Evolutionary conservation across 1,140 invertebrate species (phyloP).

Genomic region (Vanessa tameamea): DNA sequence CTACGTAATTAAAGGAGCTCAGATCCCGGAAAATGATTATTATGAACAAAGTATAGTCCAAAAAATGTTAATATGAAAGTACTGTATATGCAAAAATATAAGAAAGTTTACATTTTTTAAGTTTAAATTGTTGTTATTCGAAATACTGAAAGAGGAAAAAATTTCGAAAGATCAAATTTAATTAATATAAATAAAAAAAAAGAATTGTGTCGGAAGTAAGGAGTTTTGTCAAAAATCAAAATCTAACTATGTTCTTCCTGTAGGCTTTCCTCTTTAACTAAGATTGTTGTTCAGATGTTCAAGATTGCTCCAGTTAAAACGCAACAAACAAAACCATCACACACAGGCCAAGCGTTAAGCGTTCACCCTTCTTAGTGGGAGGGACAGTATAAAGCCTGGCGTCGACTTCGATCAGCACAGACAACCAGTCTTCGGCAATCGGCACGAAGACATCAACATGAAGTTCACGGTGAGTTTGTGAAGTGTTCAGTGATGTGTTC

Average conservation of each 20-base stretch:
- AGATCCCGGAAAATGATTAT: too few species aligned
- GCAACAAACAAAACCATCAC: conserved; percentile 44
- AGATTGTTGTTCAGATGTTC: conserved; percentile 12
- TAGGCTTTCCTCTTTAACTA: not conserved
- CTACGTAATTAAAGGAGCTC: too few species aligned
- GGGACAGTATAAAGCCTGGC: conserved; percentile 68
- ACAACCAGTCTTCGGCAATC: conserved; percentile 77
- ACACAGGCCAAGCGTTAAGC: conserved; percentile 51
- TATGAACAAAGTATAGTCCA: too few species aligned
- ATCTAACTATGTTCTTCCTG: not conserved
- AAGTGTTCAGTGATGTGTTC: conserved; percentile 47
- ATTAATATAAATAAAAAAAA: too few species aligned
- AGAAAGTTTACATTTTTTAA: too few species aligned
- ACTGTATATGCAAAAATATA: too few species aligned
- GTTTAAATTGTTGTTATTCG: too few species aligned
- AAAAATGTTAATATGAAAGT: too few species aligned
- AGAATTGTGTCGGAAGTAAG: too few species aligned
- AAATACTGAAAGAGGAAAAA: too few species aligned
- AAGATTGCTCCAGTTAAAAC: conserved; percentile 44
- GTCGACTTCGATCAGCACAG: conserved; percentile 48
- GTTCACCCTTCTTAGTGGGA: conserved; percentile 72
- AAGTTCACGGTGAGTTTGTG: conserved; percentile 72
- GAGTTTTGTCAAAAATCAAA: not conserved
- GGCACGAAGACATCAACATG: conserved; percentile 76
- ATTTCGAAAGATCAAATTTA: too few species aligned